phyloP scores from a whole-genome alignment of 2,113 vertebrate species.

The Dolichallabes microphthalmus region DNA sequence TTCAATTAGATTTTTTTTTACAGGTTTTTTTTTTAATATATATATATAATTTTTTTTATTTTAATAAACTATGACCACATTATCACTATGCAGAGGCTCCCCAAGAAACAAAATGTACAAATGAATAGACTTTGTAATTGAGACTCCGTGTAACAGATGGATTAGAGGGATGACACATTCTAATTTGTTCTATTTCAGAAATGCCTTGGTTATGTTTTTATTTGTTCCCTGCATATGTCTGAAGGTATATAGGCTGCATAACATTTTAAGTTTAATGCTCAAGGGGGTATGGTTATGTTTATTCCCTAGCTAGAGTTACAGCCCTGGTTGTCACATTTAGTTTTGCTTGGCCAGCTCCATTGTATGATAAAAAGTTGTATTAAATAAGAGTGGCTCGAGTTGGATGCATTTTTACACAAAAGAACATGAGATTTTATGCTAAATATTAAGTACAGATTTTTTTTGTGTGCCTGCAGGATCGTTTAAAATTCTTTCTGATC shows the following conservation, averaged over 20 bases:
- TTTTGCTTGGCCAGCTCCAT: neutral
- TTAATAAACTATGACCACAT: constrained; percentile 27
- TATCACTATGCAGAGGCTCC: constrained; percentile 47
- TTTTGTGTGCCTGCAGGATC: neutral
- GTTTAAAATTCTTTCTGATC: neutral
- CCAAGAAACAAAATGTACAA: neutral
- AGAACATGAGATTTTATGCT: neutral
- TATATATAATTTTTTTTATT: constrained; percentile 19
- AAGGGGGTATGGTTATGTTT: neutral
- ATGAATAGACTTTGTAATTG: neutral
- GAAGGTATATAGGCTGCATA: constrained; percentile 19
- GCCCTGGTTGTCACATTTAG: neutral
- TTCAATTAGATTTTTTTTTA: constrained; percentile 20
- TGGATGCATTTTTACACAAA: neutral
- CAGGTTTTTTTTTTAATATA: constrained; percentile 16
- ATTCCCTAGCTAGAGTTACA: neutral
- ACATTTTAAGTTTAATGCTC: constrained; percentile 19
- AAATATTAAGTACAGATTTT: neutral
- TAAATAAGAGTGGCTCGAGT: neutral
- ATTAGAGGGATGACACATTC: constrained; percentile 16
- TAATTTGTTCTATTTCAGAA: neutral
- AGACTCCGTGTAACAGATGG: constrained; percentile 10
- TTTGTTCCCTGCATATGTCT: constrained; percentile 21
- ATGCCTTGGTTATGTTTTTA: constrained; percentile 21
- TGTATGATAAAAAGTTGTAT: neutral